phyloP scores from a whole-genome alignment of 2,888 invertebrate genomes.

The Rhingia campestris region DNA sequence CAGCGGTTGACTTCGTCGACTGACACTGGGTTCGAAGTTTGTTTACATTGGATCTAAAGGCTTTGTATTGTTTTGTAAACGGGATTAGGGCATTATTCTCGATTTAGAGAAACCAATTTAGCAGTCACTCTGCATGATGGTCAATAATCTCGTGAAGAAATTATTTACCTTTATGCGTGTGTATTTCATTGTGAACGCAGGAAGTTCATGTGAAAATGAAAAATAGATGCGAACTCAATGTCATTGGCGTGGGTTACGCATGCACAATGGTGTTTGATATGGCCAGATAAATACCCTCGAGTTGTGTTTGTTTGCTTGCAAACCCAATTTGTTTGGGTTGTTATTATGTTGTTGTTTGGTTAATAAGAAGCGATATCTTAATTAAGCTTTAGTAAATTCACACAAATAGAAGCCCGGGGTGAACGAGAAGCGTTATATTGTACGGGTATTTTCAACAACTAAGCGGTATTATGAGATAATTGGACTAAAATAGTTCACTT shows the following conservation, averaged over 20 bases:
- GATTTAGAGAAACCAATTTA: conserved; percentile 68
- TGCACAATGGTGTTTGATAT: conserved; percentile 19
- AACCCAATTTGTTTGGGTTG: conserved; percentile 49
- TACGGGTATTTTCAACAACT: conserved; percentile 36
- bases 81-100: conserved; percentile 66
- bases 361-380: conserved; percentile 53
- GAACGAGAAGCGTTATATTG: conserved; percentile 18
- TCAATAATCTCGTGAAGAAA: conserved; percentile 30
- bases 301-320: conserved; percentile 32
- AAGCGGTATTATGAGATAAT: conserved; percentile 31
- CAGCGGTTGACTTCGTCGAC: conserved; percentile 55
- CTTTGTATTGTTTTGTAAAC: conserved; percentile 65
- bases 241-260: conserved; percentile 49
- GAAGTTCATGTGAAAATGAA: conserved; percentile 50
- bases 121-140: conserved; percentile 41
- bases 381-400: conserved; percentile 52
- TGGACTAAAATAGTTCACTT: conserved; percentile 14
- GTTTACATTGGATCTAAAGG: conserved; percentile 66
- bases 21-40: conserved; percentile 49
- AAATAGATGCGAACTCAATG: conserved; percentile 46
- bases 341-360: conserved; percentile 34
- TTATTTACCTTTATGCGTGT: conserved; percentile 11
- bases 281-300: conserved; percentile 56
- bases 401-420: conserved; percentile 15
- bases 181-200: conserved; percentile 13